phyloP scores from a whole-genome alignment of 2,888 invertebrate genomes.

The Clunio marinus region DNA sequence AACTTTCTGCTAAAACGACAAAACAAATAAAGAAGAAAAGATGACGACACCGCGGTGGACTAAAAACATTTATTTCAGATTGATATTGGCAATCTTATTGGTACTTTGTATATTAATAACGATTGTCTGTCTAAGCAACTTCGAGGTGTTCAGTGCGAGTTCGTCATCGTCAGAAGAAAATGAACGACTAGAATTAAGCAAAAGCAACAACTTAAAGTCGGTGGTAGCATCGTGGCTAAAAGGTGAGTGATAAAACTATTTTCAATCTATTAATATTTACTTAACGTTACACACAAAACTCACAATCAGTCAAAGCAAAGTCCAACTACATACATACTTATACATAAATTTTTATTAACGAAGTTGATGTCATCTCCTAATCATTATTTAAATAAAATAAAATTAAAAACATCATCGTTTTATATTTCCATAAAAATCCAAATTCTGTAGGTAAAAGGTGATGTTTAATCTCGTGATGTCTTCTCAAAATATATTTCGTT shows the following conservation, averaged over 20 bases:
- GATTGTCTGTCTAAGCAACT: constrained; percentile 13
- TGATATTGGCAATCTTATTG: constrained; percentile 13
- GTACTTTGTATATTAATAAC: constrained; percentile 7
- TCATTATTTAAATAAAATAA: neutral
- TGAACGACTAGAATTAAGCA: constrained; percentile 6
- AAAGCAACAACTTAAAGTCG: constrained; percentile 4
- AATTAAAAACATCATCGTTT: constrained; percentile 5
- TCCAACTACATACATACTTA: too few species aligned
- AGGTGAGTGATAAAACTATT: constrained; percentile 21
- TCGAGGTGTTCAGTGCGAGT: constrained; percentile 11
- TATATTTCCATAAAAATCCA: neutral
- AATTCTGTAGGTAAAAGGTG: neutral
- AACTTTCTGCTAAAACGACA: too few species aligned
- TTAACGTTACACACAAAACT: too few species aligned
- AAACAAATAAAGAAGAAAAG: too few species aligned
- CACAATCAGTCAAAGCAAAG: too few species aligned
- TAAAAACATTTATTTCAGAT: constrained; percentile 14
- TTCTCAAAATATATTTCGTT: constrained; percentile 1
- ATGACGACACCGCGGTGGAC: constrained; percentile 36
- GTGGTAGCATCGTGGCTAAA: constrained; percentile 19
- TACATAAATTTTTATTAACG: too few species aligned
- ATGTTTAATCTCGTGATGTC: neutral
- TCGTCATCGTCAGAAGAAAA: constrained; percentile 12
- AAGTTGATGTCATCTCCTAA: constrained; percentile 21
- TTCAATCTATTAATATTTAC: neutral